Evolutionary conservation across 2,797 vertebrate species (phyloP).

Genomic region (Hydrophis major): DNA sequence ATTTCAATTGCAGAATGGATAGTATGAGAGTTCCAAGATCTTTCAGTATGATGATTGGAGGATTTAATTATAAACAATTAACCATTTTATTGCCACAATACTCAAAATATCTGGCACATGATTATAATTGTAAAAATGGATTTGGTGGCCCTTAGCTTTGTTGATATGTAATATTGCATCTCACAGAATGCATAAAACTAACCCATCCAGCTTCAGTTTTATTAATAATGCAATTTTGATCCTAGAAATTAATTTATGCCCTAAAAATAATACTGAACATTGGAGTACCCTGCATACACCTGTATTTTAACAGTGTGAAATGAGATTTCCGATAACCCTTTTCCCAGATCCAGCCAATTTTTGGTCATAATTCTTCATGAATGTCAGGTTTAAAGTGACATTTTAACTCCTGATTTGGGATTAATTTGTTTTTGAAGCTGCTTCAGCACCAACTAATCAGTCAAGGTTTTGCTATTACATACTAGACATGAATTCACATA

Average conservation of each 20-base stretch:
- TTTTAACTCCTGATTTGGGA: background rate
- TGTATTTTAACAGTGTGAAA: background rate
- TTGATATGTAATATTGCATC: constrained; percentile 18
- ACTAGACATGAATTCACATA: background rate
- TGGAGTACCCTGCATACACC: background rate
- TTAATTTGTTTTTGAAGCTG: background rate
- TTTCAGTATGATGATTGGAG: constrained; percentile 37
- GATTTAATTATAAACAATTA: constrained; percentile 15
- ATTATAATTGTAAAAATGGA: constrained; percentile 37
- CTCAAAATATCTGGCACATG: constrained; percentile 40
- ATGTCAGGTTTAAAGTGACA: background rate
- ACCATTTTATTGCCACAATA: constrained; percentile 22
- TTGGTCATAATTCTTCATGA: background rate
- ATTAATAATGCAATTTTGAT: background rate
- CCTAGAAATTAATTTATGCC: constrained; percentile 6
- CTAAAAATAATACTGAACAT: constrained; percentile 19
- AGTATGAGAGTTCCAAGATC: constrained; percentile 20
- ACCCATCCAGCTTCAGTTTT: background rate
- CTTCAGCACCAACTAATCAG: background rate
- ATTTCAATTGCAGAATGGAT: background rate
- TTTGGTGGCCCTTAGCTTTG: constrained; percentile 31
- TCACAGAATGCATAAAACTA: constrained; percentile 26
- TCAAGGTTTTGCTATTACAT: background rate
- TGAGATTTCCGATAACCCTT: background rate
- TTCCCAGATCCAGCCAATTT: background rate